Conservation (phyloP, 2,113 vertebrate species). For the Psephotus haematonotus region DNA sequence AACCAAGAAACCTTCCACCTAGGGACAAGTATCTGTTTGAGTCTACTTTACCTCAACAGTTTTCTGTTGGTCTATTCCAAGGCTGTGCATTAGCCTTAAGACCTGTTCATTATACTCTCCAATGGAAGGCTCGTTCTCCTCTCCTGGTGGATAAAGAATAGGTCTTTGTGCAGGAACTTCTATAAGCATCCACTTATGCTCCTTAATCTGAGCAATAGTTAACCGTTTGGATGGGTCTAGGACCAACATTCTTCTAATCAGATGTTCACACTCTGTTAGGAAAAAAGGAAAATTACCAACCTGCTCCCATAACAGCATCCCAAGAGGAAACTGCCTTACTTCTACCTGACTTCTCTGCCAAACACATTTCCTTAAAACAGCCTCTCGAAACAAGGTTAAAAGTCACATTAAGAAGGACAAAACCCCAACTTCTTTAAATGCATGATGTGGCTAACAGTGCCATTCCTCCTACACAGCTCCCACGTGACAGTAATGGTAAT, state of each 20-base stretch:
- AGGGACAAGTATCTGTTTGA: not conserved
- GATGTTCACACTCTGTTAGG: conserved; percentile 91
- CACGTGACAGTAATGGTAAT: not conserved
- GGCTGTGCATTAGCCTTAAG: conserved; percentile 94
- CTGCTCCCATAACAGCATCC: not conserved
- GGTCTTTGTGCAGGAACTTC: conserved; percentile 91
- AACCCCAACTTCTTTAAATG: not conserved
- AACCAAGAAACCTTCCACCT: not conserved
- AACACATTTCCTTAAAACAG: not conserved
- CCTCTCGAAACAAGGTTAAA: not conserved
- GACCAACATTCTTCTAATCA: conserved; percentile 96
- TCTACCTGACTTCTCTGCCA: not conserved
- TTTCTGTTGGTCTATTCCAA: conserved; percentile 98
- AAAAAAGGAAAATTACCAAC: not conserved
- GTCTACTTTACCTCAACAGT: conserved; percentile 88
- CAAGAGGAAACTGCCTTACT: not conserved
- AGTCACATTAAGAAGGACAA: not conserved
- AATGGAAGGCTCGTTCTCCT: conserved; percentile 81
- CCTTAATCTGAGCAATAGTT: conserved; percentile 93
- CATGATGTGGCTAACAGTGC: not conserved
- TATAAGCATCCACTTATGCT: conserved; percentile 97
- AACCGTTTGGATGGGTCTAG: conserved; percentile 93
- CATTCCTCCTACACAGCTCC: not conserved
- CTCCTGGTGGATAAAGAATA: conserved; percentile 83
- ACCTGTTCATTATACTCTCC: conserved; percentile 96